These are phyloP conservation scores for Desoria tigrina DNA, from an alignment of 2,888 invertebrate species.

Conservation along the genomic window DNA sequence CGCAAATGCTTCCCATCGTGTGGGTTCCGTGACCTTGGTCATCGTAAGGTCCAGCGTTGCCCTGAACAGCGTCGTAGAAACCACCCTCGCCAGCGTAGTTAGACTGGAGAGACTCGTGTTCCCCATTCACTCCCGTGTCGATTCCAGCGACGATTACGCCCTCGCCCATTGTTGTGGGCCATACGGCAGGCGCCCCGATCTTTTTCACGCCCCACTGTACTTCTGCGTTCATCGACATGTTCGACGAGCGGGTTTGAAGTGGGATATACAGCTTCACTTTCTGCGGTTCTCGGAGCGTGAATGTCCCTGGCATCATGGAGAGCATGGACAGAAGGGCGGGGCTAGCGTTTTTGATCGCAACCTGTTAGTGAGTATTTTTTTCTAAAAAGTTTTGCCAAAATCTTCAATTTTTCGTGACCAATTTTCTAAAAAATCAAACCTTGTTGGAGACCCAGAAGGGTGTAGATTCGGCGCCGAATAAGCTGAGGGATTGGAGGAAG, in stretches of 20 bases:
- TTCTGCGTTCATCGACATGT: too few species aligned
- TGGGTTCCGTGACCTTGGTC: constrained; percentile 1
- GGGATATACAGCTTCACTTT: too few species aligned
- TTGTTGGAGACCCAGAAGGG: constrained; percentile 10
- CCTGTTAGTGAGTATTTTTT: too few species aligned
- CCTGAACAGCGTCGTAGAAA: not conserved
- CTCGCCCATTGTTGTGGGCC: not conserved
- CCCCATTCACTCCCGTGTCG: not conserved
- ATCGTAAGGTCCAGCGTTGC: not conserved
- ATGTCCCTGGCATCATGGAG: not conserved
- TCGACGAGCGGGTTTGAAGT: too few species aligned
- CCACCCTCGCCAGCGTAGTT: not conserved
- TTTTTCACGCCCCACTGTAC: constrained; percentile 2
- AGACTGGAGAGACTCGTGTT: constrained; percentile 2
- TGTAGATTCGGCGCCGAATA: not conserved
- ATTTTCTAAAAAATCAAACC: not conserved
- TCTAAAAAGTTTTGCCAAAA: too few species aligned
- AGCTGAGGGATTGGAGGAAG: not conserved
- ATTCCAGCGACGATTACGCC: not conserved
- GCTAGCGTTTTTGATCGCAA: too few species aligned
- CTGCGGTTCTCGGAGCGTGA: too few species aligned
- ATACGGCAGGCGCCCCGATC: not conserved
- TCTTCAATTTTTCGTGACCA: too few species aligned
- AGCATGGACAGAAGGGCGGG: not conserved
- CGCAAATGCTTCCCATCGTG: not conserved